Percentiles rank a stretch among this genome's conserved stretches.
These are phyloP conservation scores for Gnatocerus cornutus DNA, from an alignment of 2,888 invertebrate genomes.

Conservation along the genomic window DNA sequence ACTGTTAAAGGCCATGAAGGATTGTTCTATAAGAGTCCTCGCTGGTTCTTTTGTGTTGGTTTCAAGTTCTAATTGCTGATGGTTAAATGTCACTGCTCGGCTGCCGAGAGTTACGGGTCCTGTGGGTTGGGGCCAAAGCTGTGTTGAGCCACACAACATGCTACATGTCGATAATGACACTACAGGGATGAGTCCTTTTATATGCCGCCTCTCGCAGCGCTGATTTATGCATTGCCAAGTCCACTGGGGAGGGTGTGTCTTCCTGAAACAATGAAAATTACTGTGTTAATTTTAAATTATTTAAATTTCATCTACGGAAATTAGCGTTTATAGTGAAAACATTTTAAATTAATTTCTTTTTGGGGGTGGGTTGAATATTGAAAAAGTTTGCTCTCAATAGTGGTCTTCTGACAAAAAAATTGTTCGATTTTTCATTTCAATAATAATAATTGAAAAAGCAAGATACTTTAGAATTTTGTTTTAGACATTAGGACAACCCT, in stretches of 20 bases:
- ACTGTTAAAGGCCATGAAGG: constrained; percentile 72
- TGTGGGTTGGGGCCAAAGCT: constrained; percentile 88
- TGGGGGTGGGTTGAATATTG: too few relatives aligned
- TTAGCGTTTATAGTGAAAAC: too few relatives aligned
- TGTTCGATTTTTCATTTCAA: too few relatives aligned
- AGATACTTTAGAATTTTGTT: too few relatives aligned
- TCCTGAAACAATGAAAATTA: constrained; percentile 63
- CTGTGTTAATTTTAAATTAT: constrained; percentile 23
- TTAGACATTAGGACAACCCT: too few relatives aligned
- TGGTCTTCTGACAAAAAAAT: too few relatives aligned
- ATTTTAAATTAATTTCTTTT: too few relatives aligned
- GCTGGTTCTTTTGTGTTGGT: constrained; percentile 70
- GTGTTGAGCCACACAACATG: constrained; percentile 83
- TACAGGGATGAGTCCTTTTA: constrained; percentile 67
- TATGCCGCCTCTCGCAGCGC: constrained; percentile 78
- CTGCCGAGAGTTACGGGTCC: constrained; percentile 80
- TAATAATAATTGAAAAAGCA: too few relatives aligned
- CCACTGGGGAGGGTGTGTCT: constrained; percentile 78
- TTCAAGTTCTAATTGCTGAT: constrained; percentile 73
- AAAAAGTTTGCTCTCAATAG: too few relatives aligned
- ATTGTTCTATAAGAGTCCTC: constrained; percentile 71
- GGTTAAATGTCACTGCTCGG: constrained; percentile 76
- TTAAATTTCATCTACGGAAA: too few relatives aligned
- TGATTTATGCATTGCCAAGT: constrained; percentile 83
- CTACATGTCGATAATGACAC: constrained; percentile 82